These are phyloP conservation scores for Idaea straminata DNA, from an alignment of 2,888 invertebrate species.

Conservation along the genomic window DNA sequence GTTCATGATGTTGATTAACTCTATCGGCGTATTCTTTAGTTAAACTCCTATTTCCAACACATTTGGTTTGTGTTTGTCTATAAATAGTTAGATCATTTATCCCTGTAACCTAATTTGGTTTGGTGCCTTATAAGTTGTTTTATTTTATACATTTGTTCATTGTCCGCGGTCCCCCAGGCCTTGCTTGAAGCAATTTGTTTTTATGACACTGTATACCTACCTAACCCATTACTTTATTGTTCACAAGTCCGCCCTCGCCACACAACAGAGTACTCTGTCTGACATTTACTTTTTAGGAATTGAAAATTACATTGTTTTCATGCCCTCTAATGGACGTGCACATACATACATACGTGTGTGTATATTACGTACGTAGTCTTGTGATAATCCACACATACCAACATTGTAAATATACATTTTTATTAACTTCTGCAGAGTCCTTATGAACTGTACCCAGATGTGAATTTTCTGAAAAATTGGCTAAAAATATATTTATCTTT, in stretches of 20 bases:
- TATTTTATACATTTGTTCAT: background rate
- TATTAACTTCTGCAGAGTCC: background rate
- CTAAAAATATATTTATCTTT: background rate
- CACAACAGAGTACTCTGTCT: background rate
- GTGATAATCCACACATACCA: too few relatives aligned
- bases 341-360: background rate
- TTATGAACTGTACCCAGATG: background rate
- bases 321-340: background rate
- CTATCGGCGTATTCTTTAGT: background rate
- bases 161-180: background rate
- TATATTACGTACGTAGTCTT: too few relatives aligned
- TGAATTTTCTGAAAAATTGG: background rate
- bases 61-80: background rate
- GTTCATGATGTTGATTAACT: background rate
- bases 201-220: background rate
- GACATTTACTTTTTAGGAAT: background rate
- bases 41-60: background rate
- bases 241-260: background rate
- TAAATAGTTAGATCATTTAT: conserved; percentile 3
- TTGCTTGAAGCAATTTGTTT: background rate
- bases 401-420: background rate
- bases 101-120: background rate
- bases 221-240: conserved; percentile 3
- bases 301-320: background rate
- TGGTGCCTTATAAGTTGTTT: background rate